Base-by-base conservation (phyloP, 1,140 invertebrate genomes). In the Trypoxylus dichotomus region DNA sequence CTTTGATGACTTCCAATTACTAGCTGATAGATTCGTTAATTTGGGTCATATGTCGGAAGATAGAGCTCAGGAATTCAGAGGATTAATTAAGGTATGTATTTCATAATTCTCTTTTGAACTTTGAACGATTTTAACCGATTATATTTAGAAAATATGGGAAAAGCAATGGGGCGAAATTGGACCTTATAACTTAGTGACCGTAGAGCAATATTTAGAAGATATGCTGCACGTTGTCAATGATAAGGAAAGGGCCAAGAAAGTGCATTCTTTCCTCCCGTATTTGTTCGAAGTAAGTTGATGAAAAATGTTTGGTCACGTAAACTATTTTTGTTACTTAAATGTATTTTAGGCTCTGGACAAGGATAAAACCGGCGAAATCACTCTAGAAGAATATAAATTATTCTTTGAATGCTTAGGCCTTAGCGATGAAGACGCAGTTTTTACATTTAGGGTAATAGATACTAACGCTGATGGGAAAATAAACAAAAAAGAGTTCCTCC, bases 161-260 rank as follows among this genome's bases (percentile, higher is more conserved):
- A 92, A 93, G 85, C 92, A 94, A 82, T 95, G 93, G 90, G 94
- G 94, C n/a, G 93, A 92, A 80, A 90, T 94, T 74, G 91, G 90
- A 80, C 92, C 92, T 0, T 95, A 95, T 83, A 94, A 94, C 88
- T 88, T 93, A 79, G 91, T 95, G 3, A 93, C 91, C 2, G 91
- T 94, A 32, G 93, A 95, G 85, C 92, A 94, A 86, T 95, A 94
- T 83, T 85, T 95, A 21, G 90, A 91, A 78, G 92, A 94, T 85
- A 94, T 95, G 91, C 90, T 93, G 81, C 94, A 94, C 85, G 91
- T 94, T 32, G 86, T 95, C 21, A 94, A 94, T 80, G 93, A 95
- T 80, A 90, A 91, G 82, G 88, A 90, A 27, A 86, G 94, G 27
- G 92, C 92, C 82, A 91, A 91, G 81, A 92, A 91, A 81, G 93